These are phyloP conservation scores for Acanthurus tractus DNA, from an alignment of 2,797 vertebrate species.

Conservation along the genomic window DNA sequence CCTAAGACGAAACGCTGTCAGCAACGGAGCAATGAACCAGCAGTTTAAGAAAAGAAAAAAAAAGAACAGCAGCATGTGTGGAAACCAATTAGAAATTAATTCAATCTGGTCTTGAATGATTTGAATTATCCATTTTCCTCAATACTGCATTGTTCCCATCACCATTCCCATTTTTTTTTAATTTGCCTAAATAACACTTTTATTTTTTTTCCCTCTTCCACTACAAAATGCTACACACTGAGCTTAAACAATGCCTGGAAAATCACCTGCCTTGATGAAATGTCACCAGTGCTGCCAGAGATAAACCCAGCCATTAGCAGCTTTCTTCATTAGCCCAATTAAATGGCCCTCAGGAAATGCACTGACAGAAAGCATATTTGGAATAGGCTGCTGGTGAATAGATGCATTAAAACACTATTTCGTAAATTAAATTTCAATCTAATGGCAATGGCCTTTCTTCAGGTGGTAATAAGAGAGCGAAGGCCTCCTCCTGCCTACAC, in stretches of 20 bases:
- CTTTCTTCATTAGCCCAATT: slow-evolving; percentile 87
- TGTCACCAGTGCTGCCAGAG: slow-evolving; percentile 73
- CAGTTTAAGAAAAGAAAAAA: slow-evolving; percentile 16
- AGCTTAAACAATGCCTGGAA: slow-evolving; percentile 68
- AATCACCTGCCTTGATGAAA: slow-evolving; percentile 80
- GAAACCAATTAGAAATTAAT: slow-evolving; percentile 48
- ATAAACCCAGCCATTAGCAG: slow-evolving; percentile 83
- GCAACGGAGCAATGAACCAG: slow-evolving; percentile 11
- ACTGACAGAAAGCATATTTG: slow-evolving; percentile 77
- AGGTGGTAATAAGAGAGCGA: slow-evolving; percentile 78
- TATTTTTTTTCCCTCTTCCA: slow-evolving; percentile 5
- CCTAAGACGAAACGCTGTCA: slow-evolving; percentile 13
- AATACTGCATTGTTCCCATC: slow-evolving; percentile 18
- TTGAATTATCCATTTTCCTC: slow-evolving; percentile 39
- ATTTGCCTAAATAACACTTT: slow-evolving; percentile 42
- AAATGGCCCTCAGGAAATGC: slow-evolving; percentile 83
- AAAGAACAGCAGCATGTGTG: slow-evolving; percentile 27
- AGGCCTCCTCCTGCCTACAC: slow-evolving; percentile 58
- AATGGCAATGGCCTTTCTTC: slow-evolving; percentile 85
- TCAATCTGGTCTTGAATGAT: slow-evolving; percentile 43
- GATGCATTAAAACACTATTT: slow-evolving; percentile 86
- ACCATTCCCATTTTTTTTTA: slow-evolving; percentile 7
- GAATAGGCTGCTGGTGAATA: slow-evolving; percentile 79
- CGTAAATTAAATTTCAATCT: slow-evolving; percentile 87
- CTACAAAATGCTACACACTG: slow-evolving; percentile 43